These are phyloP conservation scores for Zaprionus lachaisei DNA, from an alignment of 1,140 invertebrate species.

Conservation along the genomic window DNA sequence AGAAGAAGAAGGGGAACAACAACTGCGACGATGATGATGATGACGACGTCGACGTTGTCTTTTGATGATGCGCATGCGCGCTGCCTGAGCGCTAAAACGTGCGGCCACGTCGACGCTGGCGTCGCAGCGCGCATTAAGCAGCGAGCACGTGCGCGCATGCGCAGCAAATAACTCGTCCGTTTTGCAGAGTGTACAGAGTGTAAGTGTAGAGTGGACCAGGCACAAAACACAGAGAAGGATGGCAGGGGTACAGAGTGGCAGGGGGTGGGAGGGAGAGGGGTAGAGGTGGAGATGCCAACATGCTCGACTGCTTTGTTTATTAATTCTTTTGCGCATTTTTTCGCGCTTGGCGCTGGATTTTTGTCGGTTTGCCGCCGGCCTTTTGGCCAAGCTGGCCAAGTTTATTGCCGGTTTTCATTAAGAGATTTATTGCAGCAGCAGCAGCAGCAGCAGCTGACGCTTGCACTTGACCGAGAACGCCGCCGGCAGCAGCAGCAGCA, in stretches of 20 bases:
- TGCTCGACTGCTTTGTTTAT: constrained; percentile 79
- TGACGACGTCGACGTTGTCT: constrained; percentile 46
- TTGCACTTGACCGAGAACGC: constrained; percentile 75
- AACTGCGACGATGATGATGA: constrained; percentile 21
- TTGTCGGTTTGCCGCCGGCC: constrained; percentile 57
- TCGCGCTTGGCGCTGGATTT: constrained; percentile 67
- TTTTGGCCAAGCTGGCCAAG: constrained; percentile 53
- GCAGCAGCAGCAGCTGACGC: constrained; percentile 47
- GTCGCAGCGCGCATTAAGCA: constrained; percentile 63
- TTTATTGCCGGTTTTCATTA: constrained; percentile 84
- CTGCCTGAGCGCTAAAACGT: constrained; percentile 72
- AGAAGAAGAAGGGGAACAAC: not conserved
- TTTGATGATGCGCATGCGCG: constrained; percentile 79
- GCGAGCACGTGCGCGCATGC: constrained; percentile 80
- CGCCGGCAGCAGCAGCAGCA: constrained; percentile 38
- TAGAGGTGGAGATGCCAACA: constrained; percentile 62
- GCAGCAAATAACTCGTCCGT: constrained; percentile 75
- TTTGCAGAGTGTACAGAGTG: constrained; percentile 6
- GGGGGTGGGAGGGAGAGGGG: not conserved
- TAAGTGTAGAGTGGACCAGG: constrained; percentile 30
- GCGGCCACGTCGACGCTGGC: constrained; percentile 58
- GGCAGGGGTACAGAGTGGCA: not conserved
- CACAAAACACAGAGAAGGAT: not conserved
- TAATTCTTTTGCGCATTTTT: constrained; percentile 82
- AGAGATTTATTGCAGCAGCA: constrained; percentile 72